phyloP scores from a whole-genome alignment of 1,140 invertebrate genomes.

The Octopus sinensis region DNA sequence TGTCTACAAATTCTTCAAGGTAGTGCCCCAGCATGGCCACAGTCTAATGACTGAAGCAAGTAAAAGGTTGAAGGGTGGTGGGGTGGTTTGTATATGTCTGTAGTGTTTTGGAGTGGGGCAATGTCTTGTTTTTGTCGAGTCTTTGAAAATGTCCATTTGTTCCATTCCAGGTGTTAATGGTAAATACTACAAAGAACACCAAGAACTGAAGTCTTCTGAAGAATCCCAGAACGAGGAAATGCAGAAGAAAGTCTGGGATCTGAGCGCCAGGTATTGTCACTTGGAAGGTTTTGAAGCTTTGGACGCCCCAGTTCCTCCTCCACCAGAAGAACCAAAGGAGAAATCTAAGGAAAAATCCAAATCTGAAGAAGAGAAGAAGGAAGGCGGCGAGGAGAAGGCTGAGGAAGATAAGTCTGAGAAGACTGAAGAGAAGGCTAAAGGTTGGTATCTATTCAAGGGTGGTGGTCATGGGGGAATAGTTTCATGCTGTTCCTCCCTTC shows the following conservation, averaged over 20 bases:
- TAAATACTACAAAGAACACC: conserved; percentile 80
- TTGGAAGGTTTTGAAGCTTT: conserved; percentile 43
- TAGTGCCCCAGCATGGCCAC: too few relatives aligned
- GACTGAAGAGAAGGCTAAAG: conserved; percentile 22
- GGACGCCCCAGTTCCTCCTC: conserved; percentile 35
- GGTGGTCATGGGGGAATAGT: neutral
- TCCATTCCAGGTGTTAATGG: conserved; percentile 64
- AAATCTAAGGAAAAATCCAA: conserved; percentile 20
- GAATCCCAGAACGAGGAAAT: conserved; percentile 68
- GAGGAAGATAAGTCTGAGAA: conserved; percentile 20
- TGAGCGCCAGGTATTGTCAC: conserved; percentile 60
- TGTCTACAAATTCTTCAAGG: too few relatives aligned
- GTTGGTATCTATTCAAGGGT: neutral
- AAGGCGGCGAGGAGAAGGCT: conserved; percentile 15
- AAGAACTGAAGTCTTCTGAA: conserved; percentile 62
- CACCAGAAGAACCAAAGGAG: conserved; percentile 24
- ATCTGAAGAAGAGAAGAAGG: conserved; percentile 16
- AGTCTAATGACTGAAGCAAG: too few relatives aligned
- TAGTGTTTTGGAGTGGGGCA: too few relatives aligned
- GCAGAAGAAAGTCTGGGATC: conserved; percentile 78
- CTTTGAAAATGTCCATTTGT: too few relatives aligned
- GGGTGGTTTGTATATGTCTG: too few relatives aligned
- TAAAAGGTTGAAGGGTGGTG: too few relatives aligned
- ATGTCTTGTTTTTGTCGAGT: too few relatives aligned
- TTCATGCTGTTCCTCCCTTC: neutral